Base-by-base conservation (phyloP, 2,888 invertebrate genomes). In the Polietes domitor region DNA sequence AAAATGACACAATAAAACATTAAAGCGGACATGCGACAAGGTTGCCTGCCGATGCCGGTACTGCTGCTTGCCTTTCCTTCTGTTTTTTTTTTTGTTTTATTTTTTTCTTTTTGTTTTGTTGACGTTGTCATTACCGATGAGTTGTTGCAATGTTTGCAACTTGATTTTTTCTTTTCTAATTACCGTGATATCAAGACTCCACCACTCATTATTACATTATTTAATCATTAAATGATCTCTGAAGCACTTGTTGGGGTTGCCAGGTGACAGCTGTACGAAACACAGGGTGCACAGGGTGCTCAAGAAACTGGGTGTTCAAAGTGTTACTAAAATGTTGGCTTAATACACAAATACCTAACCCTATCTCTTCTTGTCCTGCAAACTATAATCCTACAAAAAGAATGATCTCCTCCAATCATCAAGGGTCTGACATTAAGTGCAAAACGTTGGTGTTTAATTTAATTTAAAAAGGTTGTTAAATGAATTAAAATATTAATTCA, bases 21-120 rank as follows among this genome's bases (percentile, higher is more conserved):
- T 65, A 78, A 78, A 84, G 80, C 61, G 58, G 68, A 76, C 81
- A 81, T 84, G 84, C 84, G 84, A 84, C 84, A 84, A 68, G 72
- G 72, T 76, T 77, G 73, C 50, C 58, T 74, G 19, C 5, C 4
- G n/a, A n/a, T n/a, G n/a, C n/a, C 6, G 24, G 21, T 26, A 37
- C 53, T 71, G 65, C 21, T 7, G 50, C 50, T 71, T 71, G 50
- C 15, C 26, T 47, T 71, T 53, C 24, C 15, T 26, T 63, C 12
- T 24, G 55, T 43, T 55, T 47, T n/a, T 47, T n/a, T 47, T 63
- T 1, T 50, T 73, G 19, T 43, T 77, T n/a, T n/a, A n/a, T n/a
- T n/a, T n/a, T 72, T 21, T 41, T 73, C 50, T 37, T 47, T 32
- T 72, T 81, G n/a, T 73, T 19, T 55, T 75, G 43, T 55, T 55